Evolutionary conservation across 2,113 vertebrate species (phyloP).

Genomic region (Pseudopipra pipra): DNA sequence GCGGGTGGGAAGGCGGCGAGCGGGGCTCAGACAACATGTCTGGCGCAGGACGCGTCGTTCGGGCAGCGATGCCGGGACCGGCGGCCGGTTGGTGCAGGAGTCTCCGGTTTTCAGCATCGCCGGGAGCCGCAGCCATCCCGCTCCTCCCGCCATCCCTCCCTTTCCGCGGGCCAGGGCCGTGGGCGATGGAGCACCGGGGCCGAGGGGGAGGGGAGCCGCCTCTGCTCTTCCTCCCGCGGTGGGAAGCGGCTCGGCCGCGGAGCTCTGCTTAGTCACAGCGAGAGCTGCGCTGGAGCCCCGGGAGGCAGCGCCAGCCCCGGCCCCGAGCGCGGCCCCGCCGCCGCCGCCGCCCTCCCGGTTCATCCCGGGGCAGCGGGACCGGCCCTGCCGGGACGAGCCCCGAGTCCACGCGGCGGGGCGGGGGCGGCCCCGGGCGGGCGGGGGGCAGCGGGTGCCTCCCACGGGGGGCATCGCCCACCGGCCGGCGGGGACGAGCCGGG

Average conservation of each 20-base stretch:
- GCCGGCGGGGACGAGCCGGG: background rate
- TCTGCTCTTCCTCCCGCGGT: slow-evolving; percentile 27
- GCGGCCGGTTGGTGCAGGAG: background rate
- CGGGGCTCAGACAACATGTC: slow-evolving; percentile 4
- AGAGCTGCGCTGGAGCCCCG: background rate
- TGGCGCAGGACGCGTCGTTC: background rate
- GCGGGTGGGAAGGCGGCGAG: background rate
- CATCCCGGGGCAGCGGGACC: background rate
- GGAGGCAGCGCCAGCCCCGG: background rate
- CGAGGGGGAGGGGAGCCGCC: background rate
- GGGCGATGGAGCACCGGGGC: background rate
- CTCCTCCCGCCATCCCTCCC: background rate
- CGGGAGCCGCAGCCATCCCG: background rate
- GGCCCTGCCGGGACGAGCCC: background rate
- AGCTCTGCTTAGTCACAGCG: slow-evolving; percentile 26
- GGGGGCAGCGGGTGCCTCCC: background rate
- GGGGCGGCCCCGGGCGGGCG: background rate
- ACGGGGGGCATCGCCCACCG: background rate
- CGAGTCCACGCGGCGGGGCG: background rate
- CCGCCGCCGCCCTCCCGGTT: background rate
- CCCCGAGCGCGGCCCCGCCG: background rate
- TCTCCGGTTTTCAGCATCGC: background rate
- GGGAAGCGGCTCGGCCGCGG: background rate
- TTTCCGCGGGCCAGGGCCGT: background rate
- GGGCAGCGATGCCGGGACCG: background rate